A percentile compares a stretch with the other conserved stretches of the same genome.
Conservation (phyloP, 2,888 invertebrate species). For the Sarcophaga caerulescens region DNA sequence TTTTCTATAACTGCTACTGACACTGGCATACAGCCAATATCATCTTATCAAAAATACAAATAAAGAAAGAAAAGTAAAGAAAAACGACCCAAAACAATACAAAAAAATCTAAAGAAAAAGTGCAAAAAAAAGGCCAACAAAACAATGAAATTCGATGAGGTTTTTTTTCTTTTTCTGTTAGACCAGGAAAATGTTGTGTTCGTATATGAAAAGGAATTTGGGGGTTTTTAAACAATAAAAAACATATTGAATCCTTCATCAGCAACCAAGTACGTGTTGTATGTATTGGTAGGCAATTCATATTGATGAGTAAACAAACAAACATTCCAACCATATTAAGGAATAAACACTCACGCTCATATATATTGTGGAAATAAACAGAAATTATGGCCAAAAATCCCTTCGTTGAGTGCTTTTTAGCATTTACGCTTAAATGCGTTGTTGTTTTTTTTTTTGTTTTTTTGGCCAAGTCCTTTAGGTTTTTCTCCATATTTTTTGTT, state of each 20-base stretch:
- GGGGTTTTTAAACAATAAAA: neutral
- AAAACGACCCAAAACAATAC: neutral
- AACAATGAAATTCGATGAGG: constrained; percentile 33
- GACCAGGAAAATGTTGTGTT: neutral
- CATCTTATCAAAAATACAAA: constrained; percentile 47
- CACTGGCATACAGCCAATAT: constrained; percentile 60
- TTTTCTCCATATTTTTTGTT: neutral
- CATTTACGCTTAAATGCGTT: constrained; percentile 61
- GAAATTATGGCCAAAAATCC: constrained; percentile 41
- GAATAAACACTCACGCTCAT: neutral
- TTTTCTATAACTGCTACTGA: constrained; percentile 33
- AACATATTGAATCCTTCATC: constrained; percentile 22
- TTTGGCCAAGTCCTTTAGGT: constrained; percentile 9
- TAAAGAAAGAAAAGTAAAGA: constrained; percentile 15
- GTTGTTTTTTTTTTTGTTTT: neutral
- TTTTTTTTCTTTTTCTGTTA: neutral
- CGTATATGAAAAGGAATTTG: neutral
- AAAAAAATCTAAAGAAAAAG: neutral
- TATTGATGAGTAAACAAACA: constrained; percentile 16
- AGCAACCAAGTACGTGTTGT: neutral
- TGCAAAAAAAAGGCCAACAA: constrained; percentile 11
- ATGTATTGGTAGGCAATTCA: constrained; percentile 32
- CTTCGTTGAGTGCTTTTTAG: constrained; percentile 43
- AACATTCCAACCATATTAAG: neutral
- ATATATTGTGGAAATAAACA: constrained; percentile 2